A percentile compares a stretch with the other conserved stretches of the same genome.
Evolutionary conservation across 1,140 invertebrate species (phyloP).

Genomic region (Aphis gossypii): DNA sequence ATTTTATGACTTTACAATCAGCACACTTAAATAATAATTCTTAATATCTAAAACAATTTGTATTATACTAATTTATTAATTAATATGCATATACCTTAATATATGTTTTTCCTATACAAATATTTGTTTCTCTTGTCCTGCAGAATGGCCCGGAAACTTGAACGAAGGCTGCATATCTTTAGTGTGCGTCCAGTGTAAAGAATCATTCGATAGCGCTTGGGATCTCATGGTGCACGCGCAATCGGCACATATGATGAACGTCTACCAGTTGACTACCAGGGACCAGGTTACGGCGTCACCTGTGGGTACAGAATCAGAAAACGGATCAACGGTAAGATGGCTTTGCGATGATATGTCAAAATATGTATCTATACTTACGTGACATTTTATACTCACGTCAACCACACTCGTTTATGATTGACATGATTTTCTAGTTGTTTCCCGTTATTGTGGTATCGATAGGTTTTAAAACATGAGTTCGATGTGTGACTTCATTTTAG

Average conservation of each 20-base stretch:
- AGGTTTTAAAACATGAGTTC: not conserved
- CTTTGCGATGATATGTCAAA: not conserved
- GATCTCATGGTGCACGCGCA: slow-evolving; percentile 83
- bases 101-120: not conserved
- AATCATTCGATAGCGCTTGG: slow-evolving; percentile 78
- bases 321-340: slow-evolving; percentile 45
- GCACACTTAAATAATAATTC: not conserved
- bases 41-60: not conserved
- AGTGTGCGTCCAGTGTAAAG: slow-evolving; percentile 80
- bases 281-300: slow-evolving; percentile 27
- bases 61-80: not conserved
- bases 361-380: not conserved
- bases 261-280: slow-evolving; percentile 73
- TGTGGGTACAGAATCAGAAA: slow-evolving; percentile 46
- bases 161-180: slow-evolving; percentile 66
- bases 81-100: not conserved
- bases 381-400: not conserved
- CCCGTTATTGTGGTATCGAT: not conserved
- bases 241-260: slow-evolving; percentile 81
- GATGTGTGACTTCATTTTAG: not conserved
- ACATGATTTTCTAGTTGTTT: not conserved
- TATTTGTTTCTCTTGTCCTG: not conserved
- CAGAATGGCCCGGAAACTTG: slow-evolving; percentile 58
- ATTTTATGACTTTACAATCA: not conserved
- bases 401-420: not conserved